Evolutionary conservation across 2,113 vertebrate genomes (phyloP).

Genomic region (Morphnarchus princeps): DNA sequence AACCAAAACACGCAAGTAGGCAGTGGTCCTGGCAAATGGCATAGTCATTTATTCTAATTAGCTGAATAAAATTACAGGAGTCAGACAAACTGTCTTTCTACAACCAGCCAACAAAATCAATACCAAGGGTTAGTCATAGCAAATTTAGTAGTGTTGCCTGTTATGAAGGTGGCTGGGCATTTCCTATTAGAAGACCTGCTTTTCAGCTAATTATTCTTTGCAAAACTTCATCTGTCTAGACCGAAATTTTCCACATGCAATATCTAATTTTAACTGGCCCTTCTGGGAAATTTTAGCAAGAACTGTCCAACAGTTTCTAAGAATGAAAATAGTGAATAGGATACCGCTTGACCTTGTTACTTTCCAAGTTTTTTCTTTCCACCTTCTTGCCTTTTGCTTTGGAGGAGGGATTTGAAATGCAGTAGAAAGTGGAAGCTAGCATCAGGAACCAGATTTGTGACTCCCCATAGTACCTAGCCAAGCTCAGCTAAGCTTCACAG

Average conservation of each 20-base stretch:
- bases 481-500: neutral
- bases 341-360: neutral
- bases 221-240: neutral
- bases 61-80: constrained; percentile 6
- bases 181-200: neutral
- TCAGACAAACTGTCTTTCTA: constrained; percentile 1
- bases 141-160: neutral
- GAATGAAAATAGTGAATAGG: neutral
- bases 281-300: neutral
- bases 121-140: constrained; percentile 6
- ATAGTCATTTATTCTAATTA: neutral
- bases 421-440: neutral
- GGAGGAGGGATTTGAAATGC: neutral
- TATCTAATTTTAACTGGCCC: neutral
- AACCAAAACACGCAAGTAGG: neutral
- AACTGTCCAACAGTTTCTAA: neutral
- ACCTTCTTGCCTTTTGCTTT: neutral
- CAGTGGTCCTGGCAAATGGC: neutral
- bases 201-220: neutral
- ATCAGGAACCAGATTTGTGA: neutral
- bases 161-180: neutral
- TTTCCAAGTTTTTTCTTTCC: neutral
- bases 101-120: constrained; percentile 36
- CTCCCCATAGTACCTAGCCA: neutral
- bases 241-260: neutral